Evolutionary conservation across 2,888 invertebrate genomes (phyloP), one percentile per base, ranked within the genome.

Genomic region (Poecilus cupreus): DNA sequence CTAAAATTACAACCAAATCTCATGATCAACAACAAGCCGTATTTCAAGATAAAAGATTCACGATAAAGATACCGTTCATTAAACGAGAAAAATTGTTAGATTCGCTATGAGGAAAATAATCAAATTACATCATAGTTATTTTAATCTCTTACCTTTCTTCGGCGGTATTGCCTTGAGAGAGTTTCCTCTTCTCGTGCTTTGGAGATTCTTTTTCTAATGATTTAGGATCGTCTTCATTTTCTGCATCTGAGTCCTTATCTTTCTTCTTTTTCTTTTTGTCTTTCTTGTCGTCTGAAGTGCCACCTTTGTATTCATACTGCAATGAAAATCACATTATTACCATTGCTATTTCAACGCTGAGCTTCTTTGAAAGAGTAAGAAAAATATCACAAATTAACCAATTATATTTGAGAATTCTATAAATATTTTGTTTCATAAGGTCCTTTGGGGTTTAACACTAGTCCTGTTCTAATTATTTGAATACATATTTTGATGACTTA

Each of bases 241-340:
- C 96, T 0, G 93, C 94, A 84, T 94, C 94, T 49, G 95, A 95
- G 87, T 96, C 94, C 89, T 96, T 96, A 84, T 95, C 96, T 88
- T 95, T 94, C 88, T 93, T 94, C 87, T 91, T 91, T 88, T 93
- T 95, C 90, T 95, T 95, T 85, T 93, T 93, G 86, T 94, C 94
- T 83, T 89, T 90, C 85, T 91, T 91, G 0, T 92, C 90, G 2
- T 90, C 88, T 82, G 91, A 90, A 82, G 91, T 91, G 80, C 91
- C 91, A 1, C 94, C 94, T 87, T 93, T 93, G 89, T 96, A 96
- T 87, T 96, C 96, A 87, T 96, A 95, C 95, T 96, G 85, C n/a
- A 88, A 91, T 87, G 46, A 72, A 82, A 81, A 83, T 76, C 83
- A 64, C 60, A 82, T 49, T 64, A 78, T 2, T 26, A 26, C 26